A percentile compares a stretch with the other conserved stretches of the same genome.
Evolutionary conservation across 2,888 invertebrate species (phyloP).

Genomic region (Agrotis clavis): DNA sequence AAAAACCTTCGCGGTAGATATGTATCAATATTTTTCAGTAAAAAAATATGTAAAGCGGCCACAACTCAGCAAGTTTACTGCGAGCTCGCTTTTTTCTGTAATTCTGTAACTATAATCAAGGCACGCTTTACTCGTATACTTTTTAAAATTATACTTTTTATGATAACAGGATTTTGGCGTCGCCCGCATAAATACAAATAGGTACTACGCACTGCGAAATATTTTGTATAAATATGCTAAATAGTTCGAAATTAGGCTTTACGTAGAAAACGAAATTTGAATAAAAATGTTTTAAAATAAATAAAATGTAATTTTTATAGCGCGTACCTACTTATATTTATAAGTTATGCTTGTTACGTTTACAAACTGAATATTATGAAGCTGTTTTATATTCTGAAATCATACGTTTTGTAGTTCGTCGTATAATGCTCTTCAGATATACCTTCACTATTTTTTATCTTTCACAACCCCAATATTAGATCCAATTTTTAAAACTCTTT

Average conservation of each 20-base stretch:
- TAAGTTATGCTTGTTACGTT: constrained; percentile 9
- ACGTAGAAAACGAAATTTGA: constrained; percentile 30
- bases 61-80: constrained; percentile 35
- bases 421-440: neutral
- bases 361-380: constrained; percentile 12
- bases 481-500: too few species aligned
- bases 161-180: constrained; percentile 39
- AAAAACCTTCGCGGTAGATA: neutral
- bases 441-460: too few species aligned
- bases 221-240: constrained; percentile 44
- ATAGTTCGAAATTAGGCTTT: constrained; percentile 42
- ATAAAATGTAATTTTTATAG: constrained; percentile 18
- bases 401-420: neutral
- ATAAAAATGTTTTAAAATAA: constrained; percentile 24
- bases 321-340: constrained; percentile 2
- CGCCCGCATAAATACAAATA: constrained; percentile 47
- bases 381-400: neutral
- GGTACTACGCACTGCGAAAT: constrained; percentile 34
- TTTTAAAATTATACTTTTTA: constrained; percentile 38
- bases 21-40: constrained; percentile 5
- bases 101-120: constrained; percentile 28
- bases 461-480: too few species aligned
- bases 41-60: constrained; percentile 10
- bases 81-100: constrained; percentile 25
- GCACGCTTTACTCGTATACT: constrained; percentile 38